Conservation (phyloP, 2,113 vertebrate genomes). For the Panthera tigris region DNA sequence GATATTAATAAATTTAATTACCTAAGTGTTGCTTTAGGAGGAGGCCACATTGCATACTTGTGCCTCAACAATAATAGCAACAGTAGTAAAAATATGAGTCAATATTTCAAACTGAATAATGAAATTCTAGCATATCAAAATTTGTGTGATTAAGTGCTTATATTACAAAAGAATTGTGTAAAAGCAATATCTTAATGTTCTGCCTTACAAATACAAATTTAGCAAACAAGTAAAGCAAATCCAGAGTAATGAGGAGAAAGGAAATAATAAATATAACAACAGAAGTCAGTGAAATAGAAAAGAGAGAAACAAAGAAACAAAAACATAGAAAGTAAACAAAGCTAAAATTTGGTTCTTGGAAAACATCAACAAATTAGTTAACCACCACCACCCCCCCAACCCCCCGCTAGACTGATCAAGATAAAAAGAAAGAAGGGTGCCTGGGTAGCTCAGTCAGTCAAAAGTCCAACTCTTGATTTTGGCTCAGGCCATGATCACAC, state of each 20-base stretch:
- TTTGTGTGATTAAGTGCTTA: background rate
- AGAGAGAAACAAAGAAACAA: background rate
- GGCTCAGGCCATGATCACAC: no score
- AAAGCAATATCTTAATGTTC: background rate
- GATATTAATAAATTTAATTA: background rate
- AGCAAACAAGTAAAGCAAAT: background rate
- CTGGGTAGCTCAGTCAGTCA: no score
- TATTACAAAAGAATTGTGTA: background rate
- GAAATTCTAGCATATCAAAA: background rate
- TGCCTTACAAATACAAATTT: background rate
- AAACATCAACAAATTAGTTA: background rate
- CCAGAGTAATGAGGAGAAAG: background rate
- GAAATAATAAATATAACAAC: background rate
- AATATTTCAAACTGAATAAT: background rate
- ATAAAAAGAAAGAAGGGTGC: background rate
- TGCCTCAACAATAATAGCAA: background rate
- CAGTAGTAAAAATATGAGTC: background rate
- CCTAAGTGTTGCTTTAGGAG: background rate
- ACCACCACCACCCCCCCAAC: background rate
- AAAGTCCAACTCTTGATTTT: no score
- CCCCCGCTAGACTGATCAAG: background rate
- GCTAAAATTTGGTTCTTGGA: background rate
- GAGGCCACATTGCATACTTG: background rate
- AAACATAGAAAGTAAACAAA: background rate
- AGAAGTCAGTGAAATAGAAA: background rate